A percentile compares a stretch with the other conserved stretches of the same genome.
These are phyloP conservation scores for Euura lappo DNA, from an alignment of 1,140 invertebrate genomes.

Conservation along the genomic window DNA sequence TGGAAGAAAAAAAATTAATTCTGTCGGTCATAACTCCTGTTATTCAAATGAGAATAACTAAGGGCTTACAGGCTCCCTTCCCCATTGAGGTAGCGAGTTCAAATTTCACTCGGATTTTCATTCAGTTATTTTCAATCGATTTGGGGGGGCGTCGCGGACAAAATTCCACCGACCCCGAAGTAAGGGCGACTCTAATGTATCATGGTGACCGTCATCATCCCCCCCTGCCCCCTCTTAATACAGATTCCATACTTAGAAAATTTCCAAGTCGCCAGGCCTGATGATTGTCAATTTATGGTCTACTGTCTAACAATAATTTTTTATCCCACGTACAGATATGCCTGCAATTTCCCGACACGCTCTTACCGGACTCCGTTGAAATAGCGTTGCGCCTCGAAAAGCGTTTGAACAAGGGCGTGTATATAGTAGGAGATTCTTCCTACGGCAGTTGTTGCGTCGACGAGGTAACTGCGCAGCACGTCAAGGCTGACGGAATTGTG, in stretches of 20 bases:
- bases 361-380: slow-evolving; percentile 73
- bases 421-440: slow-evolving; percentile 90
- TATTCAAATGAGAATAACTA: no score
- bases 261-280: slow-evolving; percentile 27
- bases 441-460: slow-evolving; percentile 96
- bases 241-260: slow-evolving; percentile 14
- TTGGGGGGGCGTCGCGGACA: no score
- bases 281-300: slow-evolving; percentile 10
- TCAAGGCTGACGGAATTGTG: slow-evolving; percentile 82
- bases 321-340: slow-evolving; percentile 71
- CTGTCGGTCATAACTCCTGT: no score
- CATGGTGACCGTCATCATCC: slow-evolving; percentile 15
- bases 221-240: neutral
- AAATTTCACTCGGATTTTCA: no score
- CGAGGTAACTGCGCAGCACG: slow-evolving; percentile 87
- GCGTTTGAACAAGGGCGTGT: slow-evolving; percentile 67
- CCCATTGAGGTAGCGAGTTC: no score
- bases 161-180: no score
- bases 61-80: no score
- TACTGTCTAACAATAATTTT: slow-evolving; percentile 21
- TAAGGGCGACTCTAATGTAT: no score
- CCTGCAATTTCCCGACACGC: slow-evolving; percentile 89
- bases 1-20: no score
- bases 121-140: no score
- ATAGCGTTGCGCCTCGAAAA: slow-evolving; percentile 72